Base-by-base conservation (phyloP, 2,113 vertebrate genomes). In the Melanostigma gelatinosum region DNA sequence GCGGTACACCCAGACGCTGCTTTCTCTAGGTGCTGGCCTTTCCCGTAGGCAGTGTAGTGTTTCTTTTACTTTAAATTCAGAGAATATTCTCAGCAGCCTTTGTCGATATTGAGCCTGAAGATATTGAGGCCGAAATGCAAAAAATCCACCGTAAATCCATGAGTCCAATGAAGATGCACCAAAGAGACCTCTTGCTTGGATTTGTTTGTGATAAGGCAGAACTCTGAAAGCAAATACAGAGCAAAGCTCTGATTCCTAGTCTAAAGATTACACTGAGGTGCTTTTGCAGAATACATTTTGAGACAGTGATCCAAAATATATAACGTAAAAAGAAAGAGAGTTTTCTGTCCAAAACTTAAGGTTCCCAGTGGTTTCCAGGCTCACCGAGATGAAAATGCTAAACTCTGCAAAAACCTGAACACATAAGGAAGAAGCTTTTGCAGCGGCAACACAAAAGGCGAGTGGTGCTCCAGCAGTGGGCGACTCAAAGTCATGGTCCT, bases 71-170 rank as follows among this genome's bases (percentile, higher is more conserved):
- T 60, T 85, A 72, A 63, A 80, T 77, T 55, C 67, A 75, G 29
- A 77, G 54, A 65, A 32, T 60, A 57, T 65, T 54, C 61, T 66
- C 55, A 24, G 61, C 22, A 72, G 66, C 44, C 61, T 60, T 50
- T 55, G 65, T 81, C 50, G 15, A 79, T 68, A 64, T 34, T 18
- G n/a, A 77, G 46, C n/a, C 50, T 77, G 20, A 12, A 75, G 58
- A n/a, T n/a, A n/a, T n/a, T n/a, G 44, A 73, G 29, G 52, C 52
- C 20, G 3, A 24, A 29, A 71, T 69, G 52, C 7, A 60, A 86
- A 86, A 86, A 87, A 84, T 79, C 81, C 79, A 70, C 48, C 9
- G 55, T 70, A 85, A 86, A 85, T 81, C 79, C 80, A 62, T 7
- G 32, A 63, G 83, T 75, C 67, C 67, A 89, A 79, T 86, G 72